A percentile compares a stretch with the other conserved stretches of the same genome.
phyloP scores from a whole-genome alignment of 1,140 invertebrate species.

The Choristoneura fumiferana region DNA sequence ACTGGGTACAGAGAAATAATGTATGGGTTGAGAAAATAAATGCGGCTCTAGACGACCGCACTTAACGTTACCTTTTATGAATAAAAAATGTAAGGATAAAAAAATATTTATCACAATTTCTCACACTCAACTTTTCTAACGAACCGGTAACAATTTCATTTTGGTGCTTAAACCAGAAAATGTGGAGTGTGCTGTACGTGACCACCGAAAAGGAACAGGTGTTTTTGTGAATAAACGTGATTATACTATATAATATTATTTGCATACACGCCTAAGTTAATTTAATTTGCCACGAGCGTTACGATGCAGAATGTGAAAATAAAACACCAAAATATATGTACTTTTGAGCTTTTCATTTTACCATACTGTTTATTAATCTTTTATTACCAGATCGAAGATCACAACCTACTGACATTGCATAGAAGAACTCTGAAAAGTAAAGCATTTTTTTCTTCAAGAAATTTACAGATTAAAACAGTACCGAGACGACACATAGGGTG shows the following conservation, averaged over 20 bases:
- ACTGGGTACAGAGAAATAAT: conserved; percentile 28
- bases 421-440: too few species aligned
- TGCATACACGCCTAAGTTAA: neutral
- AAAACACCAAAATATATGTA: neutral
- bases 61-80: neutral
- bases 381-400: too few species aligned
- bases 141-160: neutral
- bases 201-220: neutral
- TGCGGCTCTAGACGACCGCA: neutral
- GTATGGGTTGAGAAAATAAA: neutral
- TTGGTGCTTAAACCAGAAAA: neutral
- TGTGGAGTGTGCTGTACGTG: neutral
- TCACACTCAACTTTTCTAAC: neutral
- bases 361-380: too few species aligned
- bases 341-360: too few species aligned
- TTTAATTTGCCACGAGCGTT: neutral
- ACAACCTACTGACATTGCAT: too few species aligned
- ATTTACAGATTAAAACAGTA: too few species aligned
- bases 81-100: neutral
- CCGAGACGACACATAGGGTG: too few species aligned
- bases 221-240: neutral
- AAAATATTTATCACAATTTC: neutral
- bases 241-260: neutral
- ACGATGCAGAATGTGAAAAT: neutral
- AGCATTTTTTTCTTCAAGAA: too few species aligned